Conservation (phyloP, 1,140 invertebrate genomes). For the Augochlora pura region DNA sequence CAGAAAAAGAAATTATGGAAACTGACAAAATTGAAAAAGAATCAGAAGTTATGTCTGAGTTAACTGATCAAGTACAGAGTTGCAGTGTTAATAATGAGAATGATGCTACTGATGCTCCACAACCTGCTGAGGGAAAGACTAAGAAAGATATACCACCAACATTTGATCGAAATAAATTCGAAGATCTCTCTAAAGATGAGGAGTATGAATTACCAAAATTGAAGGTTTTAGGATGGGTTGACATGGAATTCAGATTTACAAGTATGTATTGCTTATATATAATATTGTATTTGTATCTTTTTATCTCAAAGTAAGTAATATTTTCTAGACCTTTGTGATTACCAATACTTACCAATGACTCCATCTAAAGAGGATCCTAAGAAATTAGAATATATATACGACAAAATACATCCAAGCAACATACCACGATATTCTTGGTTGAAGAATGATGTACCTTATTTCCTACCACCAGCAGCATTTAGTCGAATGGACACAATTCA, state of each 20-base stretch:
- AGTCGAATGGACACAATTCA: constrained; percentile 87
- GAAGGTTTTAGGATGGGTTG: constrained; percentile 85
- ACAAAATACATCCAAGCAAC: constrained; percentile 84
- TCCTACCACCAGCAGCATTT: constrained; percentile 89
- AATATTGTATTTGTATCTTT: constrained; percentile 14
- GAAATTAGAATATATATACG: constrained; percentile 82
- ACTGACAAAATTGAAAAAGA: constrained; percentile 22
- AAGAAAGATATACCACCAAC: constrained; percentile 52
- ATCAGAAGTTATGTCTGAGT: constrained; percentile 5
- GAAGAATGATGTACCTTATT: constrained; percentile 82
- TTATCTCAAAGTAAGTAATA: constrained; percentile 22
- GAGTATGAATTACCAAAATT: constrained; percentile 69
- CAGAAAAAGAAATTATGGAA: neutral
- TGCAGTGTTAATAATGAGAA: neutral
- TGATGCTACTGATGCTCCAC: neutral
- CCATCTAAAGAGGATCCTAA: constrained; percentile 74
- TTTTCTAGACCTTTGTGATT: constrained; percentile 90
- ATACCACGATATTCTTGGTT: constrained; percentile 83
- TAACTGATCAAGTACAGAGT: constrained; percentile 33
- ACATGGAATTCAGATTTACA: constrained; percentile 87
- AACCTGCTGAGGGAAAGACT: neutral
- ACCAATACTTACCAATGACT: constrained; percentile 92
- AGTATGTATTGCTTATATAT: constrained; percentile 82
- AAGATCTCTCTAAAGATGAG: constrained; percentile 65
- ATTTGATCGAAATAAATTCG: constrained; percentile 62